Evolutionary conservation across 2,113 vertebrate genomes (phyloP).

Genomic region (Elaphurus davidianus): DNA sequence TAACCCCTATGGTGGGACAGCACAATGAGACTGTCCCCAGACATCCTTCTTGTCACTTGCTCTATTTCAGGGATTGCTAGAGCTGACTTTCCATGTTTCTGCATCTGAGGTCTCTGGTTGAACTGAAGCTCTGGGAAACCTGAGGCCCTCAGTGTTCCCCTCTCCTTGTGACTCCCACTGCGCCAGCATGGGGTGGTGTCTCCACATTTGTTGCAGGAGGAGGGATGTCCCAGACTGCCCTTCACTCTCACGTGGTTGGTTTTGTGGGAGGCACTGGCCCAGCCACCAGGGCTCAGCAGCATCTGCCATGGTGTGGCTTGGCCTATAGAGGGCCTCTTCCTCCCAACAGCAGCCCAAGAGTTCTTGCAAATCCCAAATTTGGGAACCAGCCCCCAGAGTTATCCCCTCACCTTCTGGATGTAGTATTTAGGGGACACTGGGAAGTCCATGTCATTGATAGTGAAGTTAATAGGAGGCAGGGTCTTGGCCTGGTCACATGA

Average conservation of each 20-base stretch:
- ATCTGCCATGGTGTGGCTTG: not conserved
- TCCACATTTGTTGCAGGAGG: not conserved
- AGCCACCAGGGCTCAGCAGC: not conserved
- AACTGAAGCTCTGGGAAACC: not conserved
- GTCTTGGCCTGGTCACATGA: constrained; percentile 10
- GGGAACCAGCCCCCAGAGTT: not conserved
- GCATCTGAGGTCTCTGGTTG: not conserved
- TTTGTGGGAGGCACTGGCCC: not conserved
- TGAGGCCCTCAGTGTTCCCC: not conserved
- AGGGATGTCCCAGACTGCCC: not conserved
- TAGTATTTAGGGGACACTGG: constrained; percentile 73
- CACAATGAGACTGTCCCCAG: not conserved
- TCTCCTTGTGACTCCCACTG: not conserved
- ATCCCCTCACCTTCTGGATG: constrained; percentile 49
- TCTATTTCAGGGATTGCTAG: not conserved
- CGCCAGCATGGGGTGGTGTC: not conserved
- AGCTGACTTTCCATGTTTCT: not conserved
- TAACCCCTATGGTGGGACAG: not conserved
- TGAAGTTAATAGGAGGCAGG: constrained; percentile 74
- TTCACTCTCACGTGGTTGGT: not conserved
- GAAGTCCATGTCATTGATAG: constrained; percentile 56
- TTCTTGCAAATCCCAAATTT: not conserved
- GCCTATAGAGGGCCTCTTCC: not conserved
- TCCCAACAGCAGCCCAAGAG: not conserved
- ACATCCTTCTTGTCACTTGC: not conserved